Conservation (phyloP, 2,888 invertebrate species). For the Exephanes ischioxanthus region DNA sequence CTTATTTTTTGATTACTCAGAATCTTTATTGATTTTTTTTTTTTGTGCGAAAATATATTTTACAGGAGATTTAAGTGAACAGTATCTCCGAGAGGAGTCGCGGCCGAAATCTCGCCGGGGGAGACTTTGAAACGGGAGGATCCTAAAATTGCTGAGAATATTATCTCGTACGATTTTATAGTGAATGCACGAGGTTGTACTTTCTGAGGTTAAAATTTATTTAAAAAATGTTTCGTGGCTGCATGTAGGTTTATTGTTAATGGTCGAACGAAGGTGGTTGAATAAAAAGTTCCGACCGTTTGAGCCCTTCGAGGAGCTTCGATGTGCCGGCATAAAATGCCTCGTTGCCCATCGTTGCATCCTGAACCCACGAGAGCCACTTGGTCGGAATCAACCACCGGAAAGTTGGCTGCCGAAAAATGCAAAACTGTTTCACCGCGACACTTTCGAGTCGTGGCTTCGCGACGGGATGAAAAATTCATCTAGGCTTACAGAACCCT, state of each 20-base stretch:
- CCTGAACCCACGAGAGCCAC: constrained; percentile 40
- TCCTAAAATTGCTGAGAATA: neutral
- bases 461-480: constrained; percentile 45
- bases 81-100: no score
- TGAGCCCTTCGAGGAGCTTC: constrained; percentile 27
- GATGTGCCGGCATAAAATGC: constrained; percentile 72
- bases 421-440: neutral
- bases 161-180: neutral
- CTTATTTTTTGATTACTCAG: constrained; percentile 25
- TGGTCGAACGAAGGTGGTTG: neutral
- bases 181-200: neutral
- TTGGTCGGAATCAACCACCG: constrained; percentile 47
- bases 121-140: no score
- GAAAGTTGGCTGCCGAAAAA: constrained; percentile 54
- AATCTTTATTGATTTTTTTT: constrained; percentile 35
- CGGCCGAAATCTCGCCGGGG: neutral
- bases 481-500: constrained; percentile 7
- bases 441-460: constrained; percentile 4
- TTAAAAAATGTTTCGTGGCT: neutral
- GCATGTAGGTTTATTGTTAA: neutral
- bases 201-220: neutral
- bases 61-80: neutral
- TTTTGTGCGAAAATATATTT: neutral
- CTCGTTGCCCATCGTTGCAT: constrained; percentile 55
- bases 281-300: neutral